A percentile compares a stretch with the other conserved stretches of the same genome.
These are phyloP conservation scores for Plagiodera versicolora DNA, from an alignment of 2,888 invertebrate species.

Conservation along the genomic window DNA sequence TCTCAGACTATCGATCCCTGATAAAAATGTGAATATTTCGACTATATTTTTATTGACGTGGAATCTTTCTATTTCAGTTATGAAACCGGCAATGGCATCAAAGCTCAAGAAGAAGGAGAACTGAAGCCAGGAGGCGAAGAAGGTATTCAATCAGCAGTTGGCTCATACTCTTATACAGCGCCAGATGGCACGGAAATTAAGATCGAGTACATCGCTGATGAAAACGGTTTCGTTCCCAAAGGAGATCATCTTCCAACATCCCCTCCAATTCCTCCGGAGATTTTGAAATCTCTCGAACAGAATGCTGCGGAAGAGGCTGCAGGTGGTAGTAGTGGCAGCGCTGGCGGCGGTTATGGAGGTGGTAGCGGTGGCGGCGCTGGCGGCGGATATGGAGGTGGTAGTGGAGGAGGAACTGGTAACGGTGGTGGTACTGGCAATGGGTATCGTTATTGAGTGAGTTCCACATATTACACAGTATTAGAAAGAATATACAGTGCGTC, in stretches of 20 bases:
- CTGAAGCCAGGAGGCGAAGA: constrained; percentile 62
- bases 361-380: constrained; percentile 33
- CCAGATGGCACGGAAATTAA: constrained; percentile 63
- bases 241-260: constrained; percentile 63
- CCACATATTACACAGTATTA: too few species aligned
- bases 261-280: constrained; percentile 67
- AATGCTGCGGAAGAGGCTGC: constrained; percentile 56
- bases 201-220: constrained; percentile 65
- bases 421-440: constrained; percentile 22
- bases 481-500: too few species aligned
- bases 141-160: constrained; percentile 60
- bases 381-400: constrained; percentile 32
- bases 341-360: constrained; percentile 37
- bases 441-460: constrained; percentile 23
- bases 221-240: constrained; percentile 64
- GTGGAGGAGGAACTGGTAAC: constrained; percentile 30
- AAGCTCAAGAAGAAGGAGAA: constrained; percentile 64
- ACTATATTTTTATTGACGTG: too few species aligned
- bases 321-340: constrained; percentile 36
- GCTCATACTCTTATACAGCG: constrained; percentile 66
- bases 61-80: constrained; percentile 53
- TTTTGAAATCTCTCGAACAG: constrained; percentile 60
- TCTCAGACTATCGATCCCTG: too few species aligned
- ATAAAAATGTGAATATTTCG: too few species aligned
- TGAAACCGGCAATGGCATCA: constrained; percentile 66